Percentiles rank a stretch among this genome's conserved stretches.
Evolutionary conservation across 2,113 vertebrate species (phyloP).

Genomic region (Origma solitaria): DNA sequence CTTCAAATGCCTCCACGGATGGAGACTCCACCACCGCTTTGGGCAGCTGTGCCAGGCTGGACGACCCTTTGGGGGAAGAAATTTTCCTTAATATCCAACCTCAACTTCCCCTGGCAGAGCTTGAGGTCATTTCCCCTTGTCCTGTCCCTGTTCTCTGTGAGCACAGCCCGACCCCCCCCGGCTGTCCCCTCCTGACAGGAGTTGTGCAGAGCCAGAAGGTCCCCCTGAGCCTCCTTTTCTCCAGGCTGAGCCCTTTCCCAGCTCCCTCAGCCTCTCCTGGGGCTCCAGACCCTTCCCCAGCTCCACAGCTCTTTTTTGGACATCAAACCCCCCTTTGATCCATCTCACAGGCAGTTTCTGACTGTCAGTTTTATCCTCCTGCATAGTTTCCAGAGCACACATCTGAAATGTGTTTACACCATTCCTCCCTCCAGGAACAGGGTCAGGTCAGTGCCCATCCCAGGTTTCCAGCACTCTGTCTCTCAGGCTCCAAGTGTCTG

Average conservation of each 20-base stretch:
- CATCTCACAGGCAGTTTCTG: not conserved
- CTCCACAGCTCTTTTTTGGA: not conserved
- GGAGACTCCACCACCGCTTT: not conserved
- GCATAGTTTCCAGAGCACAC: not conserved
- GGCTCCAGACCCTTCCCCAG: not conserved
- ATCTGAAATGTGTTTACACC: not conserved
- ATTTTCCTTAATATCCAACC: not conserved
- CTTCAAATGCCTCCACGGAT: not conserved
- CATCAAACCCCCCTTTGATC: not conserved
- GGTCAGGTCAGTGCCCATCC: not conserved
- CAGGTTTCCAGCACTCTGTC: not conserved
- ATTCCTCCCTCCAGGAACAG: not conserved
- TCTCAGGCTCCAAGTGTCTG: not conserved
- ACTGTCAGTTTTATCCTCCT: not conserved
- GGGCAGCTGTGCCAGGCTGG: not conserved
- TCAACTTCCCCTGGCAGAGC: not conserved
- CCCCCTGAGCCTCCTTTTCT: not conserved
- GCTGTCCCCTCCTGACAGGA: not conserved
- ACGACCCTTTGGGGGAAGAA: not conserved
- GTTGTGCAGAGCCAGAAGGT: not conserved
- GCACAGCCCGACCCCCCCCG: rapidly evolving
- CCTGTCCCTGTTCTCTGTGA: not conserved
- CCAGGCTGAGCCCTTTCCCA: not conserved
- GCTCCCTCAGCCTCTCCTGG: not conserved
- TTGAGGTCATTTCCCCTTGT: rapidly evolving